These are phyloP conservation scores for Vesta saturnalis DNA, from an alignment of 2,888 invertebrate genomes.

Conservation along the genomic window DNA sequence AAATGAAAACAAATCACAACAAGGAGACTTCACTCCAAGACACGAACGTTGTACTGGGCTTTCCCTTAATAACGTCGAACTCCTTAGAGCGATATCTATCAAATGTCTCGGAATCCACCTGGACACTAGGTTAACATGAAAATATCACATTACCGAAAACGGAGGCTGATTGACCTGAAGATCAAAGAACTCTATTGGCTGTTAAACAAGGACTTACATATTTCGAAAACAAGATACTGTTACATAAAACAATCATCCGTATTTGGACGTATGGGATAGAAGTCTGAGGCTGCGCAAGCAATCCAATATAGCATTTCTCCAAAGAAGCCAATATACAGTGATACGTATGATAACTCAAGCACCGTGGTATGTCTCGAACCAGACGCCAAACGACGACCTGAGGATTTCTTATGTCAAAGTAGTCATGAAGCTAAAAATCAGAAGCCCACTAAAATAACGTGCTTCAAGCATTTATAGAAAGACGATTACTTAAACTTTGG, in stretches of 20 bases:
- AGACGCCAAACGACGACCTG: too few species aligned
- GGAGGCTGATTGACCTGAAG: slow-evolving; percentile 1
- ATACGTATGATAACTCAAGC: too few species aligned
- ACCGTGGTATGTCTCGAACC: too few species aligned
- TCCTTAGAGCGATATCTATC: slow-evolving; percentile 1
- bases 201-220: neutral
- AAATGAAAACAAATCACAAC: neutral
- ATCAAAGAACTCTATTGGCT: slow-evolving; percentile 1
- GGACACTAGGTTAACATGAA: slow-evolving; percentile 8
- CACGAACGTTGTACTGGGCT: slow-evolving; percentile 4
- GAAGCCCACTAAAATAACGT: too few species aligned
- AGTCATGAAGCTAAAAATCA: too few species aligned
- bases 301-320: slow-evolving; percentile 6
- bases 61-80: neutral
- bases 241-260: slow-evolving; percentile 4
- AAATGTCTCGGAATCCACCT: slow-evolving; percentile 15
- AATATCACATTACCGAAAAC: neutral
- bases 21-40: slow-evolving; percentile 14
- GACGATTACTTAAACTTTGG: too few species aligned
- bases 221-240: neutral
- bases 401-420: too few species aligned
- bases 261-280: slow-evolving; percentile 16
- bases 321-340: slow-evolving; percentile 14
- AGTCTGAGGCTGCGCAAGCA: slow-evolving; percentile 12
- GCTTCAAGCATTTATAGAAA: too few species aligned